phyloP scores from a whole-genome alignment of 2,113 vertebrate genomes.

The Amia ocellicauda region DNA sequence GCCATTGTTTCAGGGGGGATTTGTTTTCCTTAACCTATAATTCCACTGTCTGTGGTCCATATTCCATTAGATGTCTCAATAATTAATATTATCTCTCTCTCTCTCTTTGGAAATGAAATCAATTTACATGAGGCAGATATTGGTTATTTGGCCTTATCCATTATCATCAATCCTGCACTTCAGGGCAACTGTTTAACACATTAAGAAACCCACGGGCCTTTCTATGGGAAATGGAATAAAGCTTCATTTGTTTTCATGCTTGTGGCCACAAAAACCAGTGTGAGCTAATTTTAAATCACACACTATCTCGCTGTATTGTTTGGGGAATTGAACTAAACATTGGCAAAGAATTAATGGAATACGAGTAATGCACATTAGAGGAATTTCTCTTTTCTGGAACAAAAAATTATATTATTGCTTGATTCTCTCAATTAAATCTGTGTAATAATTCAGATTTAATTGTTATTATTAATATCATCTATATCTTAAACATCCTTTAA shows the following conservation, averaged over 20 bases:
- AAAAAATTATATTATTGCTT: no score
- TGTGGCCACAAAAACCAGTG: slow-evolving; percentile 68
- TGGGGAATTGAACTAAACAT: slow-evolving; percentile 48
- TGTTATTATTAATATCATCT: no score
- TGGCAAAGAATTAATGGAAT: slow-evolving; percentile 35
- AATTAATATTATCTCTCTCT: slow-evolving; percentile 62
- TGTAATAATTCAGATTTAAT: no score
- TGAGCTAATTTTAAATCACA: slow-evolving; percentile 57
- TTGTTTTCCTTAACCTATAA: slow-evolving; percentile 42
- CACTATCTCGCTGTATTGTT: slow-evolving; percentile 52
- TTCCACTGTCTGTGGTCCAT: slow-evolving; percentile 52
- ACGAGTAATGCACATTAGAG: background rate
- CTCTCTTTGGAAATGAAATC: slow-evolving; percentile 65
- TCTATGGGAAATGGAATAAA: slow-evolving; percentile 56
- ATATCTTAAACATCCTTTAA: no score
- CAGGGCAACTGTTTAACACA: slow-evolving; percentile 61
- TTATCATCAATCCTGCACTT: slow-evolving; percentile 61
- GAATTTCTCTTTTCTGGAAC: background rate
- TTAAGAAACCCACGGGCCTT: slow-evolving; percentile 67
- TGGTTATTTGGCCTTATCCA: slow-evolving; percentile 63
- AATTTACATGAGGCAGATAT: slow-evolving; percentile 63
- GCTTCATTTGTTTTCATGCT: slow-evolving; percentile 67
- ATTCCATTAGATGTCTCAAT: slow-evolving; percentile 62
- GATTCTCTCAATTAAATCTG: no score
- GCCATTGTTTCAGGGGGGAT: slow-evolving; percentile 32